phyloP scores from a whole-genome alignment of 2,797 vertebrate genomes.

The Rachycentron canadum region DNA sequence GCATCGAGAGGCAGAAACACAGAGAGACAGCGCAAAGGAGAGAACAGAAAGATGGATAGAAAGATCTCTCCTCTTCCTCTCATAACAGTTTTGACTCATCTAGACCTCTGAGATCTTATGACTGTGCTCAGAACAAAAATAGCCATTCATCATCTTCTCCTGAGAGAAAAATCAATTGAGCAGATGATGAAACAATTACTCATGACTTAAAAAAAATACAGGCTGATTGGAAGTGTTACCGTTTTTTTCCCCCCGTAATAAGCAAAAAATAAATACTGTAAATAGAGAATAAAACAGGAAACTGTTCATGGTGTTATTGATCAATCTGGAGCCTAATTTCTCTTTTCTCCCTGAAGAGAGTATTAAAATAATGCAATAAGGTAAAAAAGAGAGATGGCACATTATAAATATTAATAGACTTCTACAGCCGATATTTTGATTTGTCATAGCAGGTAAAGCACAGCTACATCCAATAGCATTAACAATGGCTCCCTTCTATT shows the following conservation, averaged over 20 bases:
- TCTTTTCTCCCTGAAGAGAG: not conserved
- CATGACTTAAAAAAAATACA: constrained; percentile 3
- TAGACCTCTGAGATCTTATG: constrained; percentile 17
- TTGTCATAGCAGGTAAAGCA: not conserved
- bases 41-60: not conserved
- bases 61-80: constrained; percentile 24
- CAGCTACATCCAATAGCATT: not conserved
- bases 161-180: constrained; percentile 47
- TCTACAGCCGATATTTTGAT: not conserved
- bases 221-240: not conserved
- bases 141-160: constrained; percentile 35
- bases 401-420: not conserved
- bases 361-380: not conserved
- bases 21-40: not conserved
- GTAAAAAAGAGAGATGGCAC: not conserved
- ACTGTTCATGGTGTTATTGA: not conserved
- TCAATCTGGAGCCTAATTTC: not conserved
- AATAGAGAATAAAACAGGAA: not conserved
- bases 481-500: not conserved
- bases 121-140: constrained; percentile 27
- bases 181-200: constrained; percentile 20
- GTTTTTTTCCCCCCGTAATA: not conserved
- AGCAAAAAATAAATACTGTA: not conserved
- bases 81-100: constrained; percentile 42
- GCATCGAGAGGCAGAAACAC: not conserved